Base-by-base conservation (phyloP, 2,888 invertebrate genomes). In the Apeira syringaria region DNA sequence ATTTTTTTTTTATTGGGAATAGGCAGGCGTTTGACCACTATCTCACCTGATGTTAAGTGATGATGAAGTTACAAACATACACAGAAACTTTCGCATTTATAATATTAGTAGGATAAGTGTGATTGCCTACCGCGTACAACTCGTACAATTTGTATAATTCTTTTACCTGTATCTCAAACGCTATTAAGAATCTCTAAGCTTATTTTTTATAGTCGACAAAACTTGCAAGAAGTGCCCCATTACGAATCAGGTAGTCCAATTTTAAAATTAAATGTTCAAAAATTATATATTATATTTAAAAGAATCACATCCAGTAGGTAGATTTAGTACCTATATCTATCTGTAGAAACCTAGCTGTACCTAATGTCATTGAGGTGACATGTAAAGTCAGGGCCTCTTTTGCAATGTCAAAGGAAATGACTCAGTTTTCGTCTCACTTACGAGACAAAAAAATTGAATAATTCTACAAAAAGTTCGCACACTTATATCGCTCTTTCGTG, bases 331-430 rank as follows among this genome's bases (percentile, higher is more conserved):
- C 31, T 34, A 39, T 43, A 41, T 27, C 34, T 22, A 20, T n/a
- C 15, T 2, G 4, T 15, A 15, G 6, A 17, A 27, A 32, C n/a
- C 25, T 37, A 35, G 30, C 35, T 43, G 7, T 35, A 47, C 45
- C 45, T 46, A 37, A 51, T 42, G 52, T 56, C 58, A 61, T 59
- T 56, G 56, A 70, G 61, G 75, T 75, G 75, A 74, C 75, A 72
- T 60, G 54, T 64, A 67, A 70, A 69, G 65, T 63, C 61, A 64
- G 66, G 68, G 63, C 61, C 64, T 64, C 59, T 38, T 39, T 31
- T 60, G 59, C 56, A 63, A 51, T 48, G 60, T 56, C 59, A 58
- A 68, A 68, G 78, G 78, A 78, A 72, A 59, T 78, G 78, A 78
- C 53, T 78, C 78, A 75, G 53, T 62, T 61, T 59, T 64, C 50